phyloP scores from a whole-genome alignment of 2,888 invertebrate species.

The Tetragonula carbonaria region DNA sequence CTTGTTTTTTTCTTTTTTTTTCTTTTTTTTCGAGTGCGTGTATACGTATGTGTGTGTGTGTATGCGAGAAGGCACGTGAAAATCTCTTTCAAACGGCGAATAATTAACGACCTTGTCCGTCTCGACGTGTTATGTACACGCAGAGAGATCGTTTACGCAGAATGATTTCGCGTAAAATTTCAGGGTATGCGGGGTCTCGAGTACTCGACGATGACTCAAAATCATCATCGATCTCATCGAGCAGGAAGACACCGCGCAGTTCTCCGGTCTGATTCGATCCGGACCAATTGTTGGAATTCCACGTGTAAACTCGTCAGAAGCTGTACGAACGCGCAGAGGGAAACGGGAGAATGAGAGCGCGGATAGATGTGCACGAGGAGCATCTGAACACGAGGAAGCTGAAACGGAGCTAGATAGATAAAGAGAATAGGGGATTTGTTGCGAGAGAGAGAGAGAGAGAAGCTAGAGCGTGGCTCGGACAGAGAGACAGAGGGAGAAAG shows the following conservation, averaged over 20 bases:
- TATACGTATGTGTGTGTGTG: neutral
- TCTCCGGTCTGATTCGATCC: neutral
- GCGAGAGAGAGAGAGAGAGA: slow-evolving; percentile 5
- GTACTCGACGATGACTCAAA: slow-evolving; percentile 17
- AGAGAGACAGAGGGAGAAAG: slow-evolving; percentile 33
- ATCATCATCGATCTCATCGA: slow-evolving; percentile 13
- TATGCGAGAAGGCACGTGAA: neutral
- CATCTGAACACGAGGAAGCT: slow-evolving; percentile 39
- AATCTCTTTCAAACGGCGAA: neutral
- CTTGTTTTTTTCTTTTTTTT: neutral
- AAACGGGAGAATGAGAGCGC: neutral
- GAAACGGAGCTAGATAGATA: slow-evolving; percentile 21
- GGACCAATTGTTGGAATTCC: slow-evolving; percentile 16
- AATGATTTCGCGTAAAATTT: slow-evolving; percentile 9
- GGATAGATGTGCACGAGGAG: slow-evolving; percentile 9
- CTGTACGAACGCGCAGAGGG: neutral
- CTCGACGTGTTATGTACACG: neutral
- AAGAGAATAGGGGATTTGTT: neutral
- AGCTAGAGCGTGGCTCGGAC: neutral
- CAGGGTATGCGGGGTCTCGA: slow-evolving; percentile 25
- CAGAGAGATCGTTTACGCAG: slow-evolving; percentile 2
- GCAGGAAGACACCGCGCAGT: neutral
- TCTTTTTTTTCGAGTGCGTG: neutral
- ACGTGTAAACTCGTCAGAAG: slow-evolving; percentile 34
- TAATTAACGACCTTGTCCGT: slow-evolving; percentile 11